A percentile compares a stretch with the other conserved stretches of the same genome.
These are phyloP conservation scores for Himalopsyche anomala DNA, from an alignment of 2,888 invertebrate genomes.

Conservation along the genomic window DNA sequence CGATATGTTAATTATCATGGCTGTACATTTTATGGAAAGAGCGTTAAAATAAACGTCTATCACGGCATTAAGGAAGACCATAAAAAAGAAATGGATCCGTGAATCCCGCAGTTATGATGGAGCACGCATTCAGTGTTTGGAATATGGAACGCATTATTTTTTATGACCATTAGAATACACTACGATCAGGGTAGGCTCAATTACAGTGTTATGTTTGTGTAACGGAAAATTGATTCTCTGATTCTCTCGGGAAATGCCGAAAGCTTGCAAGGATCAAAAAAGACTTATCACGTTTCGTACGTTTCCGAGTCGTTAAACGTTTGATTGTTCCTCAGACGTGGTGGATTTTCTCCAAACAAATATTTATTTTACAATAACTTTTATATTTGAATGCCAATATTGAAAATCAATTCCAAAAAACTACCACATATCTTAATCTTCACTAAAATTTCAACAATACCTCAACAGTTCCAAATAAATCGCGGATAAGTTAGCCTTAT, in stretches of 20 bases:
- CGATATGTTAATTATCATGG: slow-evolving; percentile 61
- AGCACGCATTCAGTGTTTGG: slow-evolving; percentile 19
- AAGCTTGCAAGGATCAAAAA: slow-evolving; percentile 7
- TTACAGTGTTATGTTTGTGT: slow-evolving; percentile 14
- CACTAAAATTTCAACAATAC: too few relatives aligned
- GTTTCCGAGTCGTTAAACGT: slow-evolving; percentile 17
- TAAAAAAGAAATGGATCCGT: slow-evolving; percentile 60
- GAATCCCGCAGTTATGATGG: slow-evolving; percentile 41
- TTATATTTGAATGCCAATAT: not conserved
- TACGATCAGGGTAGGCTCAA: slow-evolving; percentile 41
- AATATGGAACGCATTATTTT: slow-evolving; percentile 45
- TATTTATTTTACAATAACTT: not conserved
- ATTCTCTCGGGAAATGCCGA: slow-evolving; percentile 31
- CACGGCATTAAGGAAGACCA: slow-evolving; percentile 56
- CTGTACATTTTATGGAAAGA: slow-evolving; percentile 54
- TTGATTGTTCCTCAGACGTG: slow-evolving; percentile 36
- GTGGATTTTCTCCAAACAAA: not conserved
- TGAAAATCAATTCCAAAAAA: not conserved
- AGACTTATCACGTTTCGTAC: slow-evolving; percentile 25
- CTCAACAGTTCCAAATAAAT: too few relatives aligned
- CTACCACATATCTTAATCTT: too few relatives aligned
- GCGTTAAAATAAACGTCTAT: slow-evolving; percentile 58
- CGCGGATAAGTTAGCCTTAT: too few relatives aligned
- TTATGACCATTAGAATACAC: slow-evolving; percentile 40
- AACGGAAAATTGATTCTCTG: slow-evolving; percentile 17